Percentiles rank a stretch among this genome's conserved stretches.
Conservation (phyloP, 2,888 invertebrate species). For the Agonum fuliginosum region DNA sequence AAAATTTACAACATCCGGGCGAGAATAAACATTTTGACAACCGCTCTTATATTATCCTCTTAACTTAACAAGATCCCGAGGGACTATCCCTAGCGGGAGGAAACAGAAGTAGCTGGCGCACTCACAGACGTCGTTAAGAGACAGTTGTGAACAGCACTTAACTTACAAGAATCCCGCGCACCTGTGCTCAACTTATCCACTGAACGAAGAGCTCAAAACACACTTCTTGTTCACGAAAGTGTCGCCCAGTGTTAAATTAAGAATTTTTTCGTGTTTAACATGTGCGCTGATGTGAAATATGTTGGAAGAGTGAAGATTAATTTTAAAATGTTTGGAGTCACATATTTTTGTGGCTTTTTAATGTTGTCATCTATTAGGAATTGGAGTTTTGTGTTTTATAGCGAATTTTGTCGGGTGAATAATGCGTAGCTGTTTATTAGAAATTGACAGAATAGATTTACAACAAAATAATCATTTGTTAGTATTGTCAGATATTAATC, state of each 20-base stretch:
- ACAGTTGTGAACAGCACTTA: slow-evolving; percentile 48
- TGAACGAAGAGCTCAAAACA: not conserved
- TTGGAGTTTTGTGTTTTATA: slow-evolving; percentile 10
- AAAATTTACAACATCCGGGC: slow-evolving; percentile 12
- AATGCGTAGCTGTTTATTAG: not conserved
- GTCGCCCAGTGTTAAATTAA: slow-evolving; percentile 19
- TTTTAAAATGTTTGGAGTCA: not conserved
- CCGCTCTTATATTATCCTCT: slow-evolving; percentile 30
- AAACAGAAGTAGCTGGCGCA: slow-evolving; percentile 44
- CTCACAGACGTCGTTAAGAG: slow-evolving; percentile 51
- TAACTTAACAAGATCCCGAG: slow-evolving; percentile 54
- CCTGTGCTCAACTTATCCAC: slow-evolving; percentile 55
- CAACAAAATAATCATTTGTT: not conserved
- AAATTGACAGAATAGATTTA: slow-evolving; percentile 10
- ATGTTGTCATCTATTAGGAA: slow-evolving; percentile 21
- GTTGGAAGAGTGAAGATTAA: not conserved
- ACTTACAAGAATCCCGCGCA: slow-evolving; percentile 42
- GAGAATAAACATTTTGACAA: slow-evolving; percentile 38
- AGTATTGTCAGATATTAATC: no score
- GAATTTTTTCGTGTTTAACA: slow-evolving; percentile 31
- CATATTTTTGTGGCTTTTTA: slow-evolving; percentile 16
- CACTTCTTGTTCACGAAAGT: not conserved
- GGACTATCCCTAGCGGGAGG: slow-evolving; percentile 22
- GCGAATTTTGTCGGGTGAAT: not conserved
- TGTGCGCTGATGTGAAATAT: slow-evolving; percentile 14